Base-by-base conservation (phyloP, 2,797 vertebrate species). In the Pyrrhura leucotis region DNA sequence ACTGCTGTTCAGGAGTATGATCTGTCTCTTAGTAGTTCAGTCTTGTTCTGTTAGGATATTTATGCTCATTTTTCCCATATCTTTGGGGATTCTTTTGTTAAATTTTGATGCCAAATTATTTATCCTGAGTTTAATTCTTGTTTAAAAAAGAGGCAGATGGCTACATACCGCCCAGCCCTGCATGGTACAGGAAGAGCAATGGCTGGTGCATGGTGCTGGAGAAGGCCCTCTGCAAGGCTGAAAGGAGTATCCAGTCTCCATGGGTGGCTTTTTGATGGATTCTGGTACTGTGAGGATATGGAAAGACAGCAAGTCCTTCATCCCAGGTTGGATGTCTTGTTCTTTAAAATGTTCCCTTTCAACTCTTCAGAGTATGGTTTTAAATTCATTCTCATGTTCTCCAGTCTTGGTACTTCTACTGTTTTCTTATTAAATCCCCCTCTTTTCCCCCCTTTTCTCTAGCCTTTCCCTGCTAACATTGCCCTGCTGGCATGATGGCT, bases 401-500 rank as follows among this genome's bases (percentile, higher is more conserved):
- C 18, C 29, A n/a, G 33, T 25, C 40, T 67, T 35, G 14, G 10
- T 90, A 59, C 6, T 45, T 39, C 61, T 59, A 14, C 18, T 37
- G 26, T 13, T 76, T 74, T n/a, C 35, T 56, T 22, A 56, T 35
- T 48, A 33, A 26, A 17, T 12, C 5, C 2, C 9, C 3, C 21
- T 7, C 33, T 37, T 47, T 16, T 21, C 10, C 10, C 12, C 2
- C 1, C 9, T 71, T 63, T 51, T 63, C 11, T 14, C n/a, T 33
- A 69, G 50, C 53, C 19, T 50, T 76, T 21, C 62, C 47, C 44
- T 78, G 62, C 18, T 50, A 31, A 79, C 2, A 0, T 14, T 16
- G 3, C 19, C 44, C 14, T 1, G 0, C 15, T 50, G 63, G 48
- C 2, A 3, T 54, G 35, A 67, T 0, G 1, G 73, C 80, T 42